These are phyloP conservation scores for Periphyllus acericola DNA, from an alignment of 2,888 invertebrate species.

Conservation along the genomic window DNA sequence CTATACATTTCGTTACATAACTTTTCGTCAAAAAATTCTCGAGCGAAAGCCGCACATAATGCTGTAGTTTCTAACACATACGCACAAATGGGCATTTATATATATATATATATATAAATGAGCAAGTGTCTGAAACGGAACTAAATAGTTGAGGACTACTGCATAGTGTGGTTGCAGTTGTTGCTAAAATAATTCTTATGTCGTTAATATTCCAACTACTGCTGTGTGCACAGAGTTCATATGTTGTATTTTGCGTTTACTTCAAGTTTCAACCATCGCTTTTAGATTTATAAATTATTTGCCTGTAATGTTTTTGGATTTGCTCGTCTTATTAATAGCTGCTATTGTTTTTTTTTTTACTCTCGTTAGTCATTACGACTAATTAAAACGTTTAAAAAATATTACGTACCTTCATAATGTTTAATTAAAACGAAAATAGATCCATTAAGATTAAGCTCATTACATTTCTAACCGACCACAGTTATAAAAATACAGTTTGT, in stretches of 20 bases:
- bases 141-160: not conserved
- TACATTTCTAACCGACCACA: not conserved
- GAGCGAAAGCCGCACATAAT: conserved; percentile 3
- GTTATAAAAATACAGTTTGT: not conserved
- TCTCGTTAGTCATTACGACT: not conserved
- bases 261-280: too few relatives aligned
- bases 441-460: not conserved
- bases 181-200: not conserved
- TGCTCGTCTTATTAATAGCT: not conserved
- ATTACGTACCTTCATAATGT: not conserved
- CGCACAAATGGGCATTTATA: not conserved
- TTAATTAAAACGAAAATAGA: not conserved
- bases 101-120: too few relatives aligned
- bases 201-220: too few relatives aligned
- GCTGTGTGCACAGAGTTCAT: too few relatives aligned
- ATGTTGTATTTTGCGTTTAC: too few relatives aligned
- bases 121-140: too few relatives aligned
- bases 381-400: not conserved
- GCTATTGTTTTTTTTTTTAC: not conserved
- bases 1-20: not conserved
- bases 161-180: not conserved
- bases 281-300: too few relatives aligned
- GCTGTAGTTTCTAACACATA: not conserved
- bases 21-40: conserved; percentile 1
- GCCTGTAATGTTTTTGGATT: not conserved